Evolutionary conservation across 2,113 vertebrate genomes (phyloP).

Genomic region (Microcebus murinus): DNA sequence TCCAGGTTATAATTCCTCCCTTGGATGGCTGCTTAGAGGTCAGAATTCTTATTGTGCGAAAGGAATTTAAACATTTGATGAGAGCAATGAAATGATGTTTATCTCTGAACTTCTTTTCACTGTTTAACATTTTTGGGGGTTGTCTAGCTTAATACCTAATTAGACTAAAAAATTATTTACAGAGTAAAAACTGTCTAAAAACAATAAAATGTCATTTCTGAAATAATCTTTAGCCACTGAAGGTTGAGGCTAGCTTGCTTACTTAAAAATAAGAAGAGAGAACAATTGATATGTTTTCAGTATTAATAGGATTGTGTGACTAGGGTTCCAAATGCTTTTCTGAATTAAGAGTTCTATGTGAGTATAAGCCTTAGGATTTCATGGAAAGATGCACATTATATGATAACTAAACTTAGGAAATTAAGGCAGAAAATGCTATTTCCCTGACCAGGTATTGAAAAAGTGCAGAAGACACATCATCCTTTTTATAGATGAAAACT

Average conservation of each 20-base stretch:
- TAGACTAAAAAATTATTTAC: not conserved
- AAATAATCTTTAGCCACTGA: not conserved
- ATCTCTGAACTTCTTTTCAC: conserved; percentile 3
- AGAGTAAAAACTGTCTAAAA: not conserved
- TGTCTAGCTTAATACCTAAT: not conserved
- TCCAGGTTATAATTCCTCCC: not conserved
- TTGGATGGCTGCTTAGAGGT: not conserved
- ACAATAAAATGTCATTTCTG: not conserved
- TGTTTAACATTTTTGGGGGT: not conserved
- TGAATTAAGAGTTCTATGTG: not conserved
- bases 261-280: not conserved
- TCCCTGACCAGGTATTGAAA: conserved; percentile 17
- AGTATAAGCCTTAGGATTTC: not conserved
- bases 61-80: not conserved
- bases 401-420: not conserved
- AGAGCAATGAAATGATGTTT: not conserved
- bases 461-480: not conserved
- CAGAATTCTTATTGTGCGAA: not conserved
- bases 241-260: not conserved
- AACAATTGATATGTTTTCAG: not conserved
- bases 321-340: not conserved
- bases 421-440: conserved; percentile 8
- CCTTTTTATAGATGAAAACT: conserved; percentile 41
- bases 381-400: not conserved
- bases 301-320: not conserved